These are phyloP conservation scores for Meiosimyza decipiens DNA, from an alignment of 2,888 invertebrate species.

Conservation along the genomic window DNA sequence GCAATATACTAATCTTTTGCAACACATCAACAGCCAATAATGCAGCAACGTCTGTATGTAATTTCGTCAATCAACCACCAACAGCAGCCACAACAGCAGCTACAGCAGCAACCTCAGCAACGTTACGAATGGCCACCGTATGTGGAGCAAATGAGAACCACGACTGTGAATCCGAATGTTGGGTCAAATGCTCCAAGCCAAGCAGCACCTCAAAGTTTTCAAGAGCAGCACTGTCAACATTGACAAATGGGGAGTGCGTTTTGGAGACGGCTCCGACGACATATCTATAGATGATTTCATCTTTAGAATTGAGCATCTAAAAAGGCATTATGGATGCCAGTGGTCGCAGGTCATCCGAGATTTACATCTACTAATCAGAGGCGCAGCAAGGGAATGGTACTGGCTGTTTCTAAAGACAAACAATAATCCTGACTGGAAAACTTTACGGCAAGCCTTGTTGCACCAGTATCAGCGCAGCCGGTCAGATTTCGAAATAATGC, in stretches of 20 bases:
- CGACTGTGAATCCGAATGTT: too few species aligned
- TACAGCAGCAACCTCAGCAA: too few species aligned
- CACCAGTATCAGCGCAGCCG: neutral
- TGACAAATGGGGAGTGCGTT: slow-evolving; percentile 8
- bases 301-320: neutral
- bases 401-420: neutral
- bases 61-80: too few species aligned
- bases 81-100: too few species aligned
- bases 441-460: neutral
- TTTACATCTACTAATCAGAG: neutral
- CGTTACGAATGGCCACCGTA: too few species aligned
- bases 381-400: neutral
- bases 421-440: neutral
- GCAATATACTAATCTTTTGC: too few species aligned
- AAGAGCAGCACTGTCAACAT: neutral
- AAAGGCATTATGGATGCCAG: neutral
- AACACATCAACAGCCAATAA: too few species aligned
- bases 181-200: too few species aligned
- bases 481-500: slow-evolving; percentile 2
- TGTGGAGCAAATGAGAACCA: too few species aligned
- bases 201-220: too few species aligned
- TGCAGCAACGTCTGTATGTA: too few species aligned
- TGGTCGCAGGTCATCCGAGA: neutral
- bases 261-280: neutral
- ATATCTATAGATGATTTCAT: slow-evolving; percentile 4